Percentiles rank a stretch among this genome's conserved stretches.
Evolutionary conservation across 2,113 vertebrate species (phyloP).

Genomic region (Cepphus grylle): DNA sequence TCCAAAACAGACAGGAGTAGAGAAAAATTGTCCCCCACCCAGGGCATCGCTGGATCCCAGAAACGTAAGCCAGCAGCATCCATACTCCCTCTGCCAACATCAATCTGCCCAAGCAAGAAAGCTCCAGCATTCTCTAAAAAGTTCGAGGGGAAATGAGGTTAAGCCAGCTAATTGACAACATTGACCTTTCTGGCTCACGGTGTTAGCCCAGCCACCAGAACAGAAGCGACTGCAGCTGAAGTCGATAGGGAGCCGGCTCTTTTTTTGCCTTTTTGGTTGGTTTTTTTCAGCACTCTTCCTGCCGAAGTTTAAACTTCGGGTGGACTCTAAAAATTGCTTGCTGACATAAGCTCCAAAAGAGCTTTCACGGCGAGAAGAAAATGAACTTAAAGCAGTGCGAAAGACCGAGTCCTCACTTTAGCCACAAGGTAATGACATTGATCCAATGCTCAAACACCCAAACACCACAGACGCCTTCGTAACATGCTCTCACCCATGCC

Average conservation of each 20-base stretch:
- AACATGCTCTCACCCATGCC: not conserved
- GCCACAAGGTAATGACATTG: not conserved
- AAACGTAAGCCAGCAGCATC: not conserved
- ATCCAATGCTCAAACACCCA: not conserved
- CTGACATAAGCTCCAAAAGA: not conserved
- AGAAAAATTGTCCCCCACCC: not conserved
- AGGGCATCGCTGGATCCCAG: not conserved
- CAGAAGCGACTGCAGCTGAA: slow-evolving; percentile 36
- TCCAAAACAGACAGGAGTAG: not conserved
- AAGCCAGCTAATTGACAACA: slow-evolving; percentile 57
- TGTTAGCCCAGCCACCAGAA: slow-evolving; percentile 16
- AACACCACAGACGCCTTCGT: not conserved
- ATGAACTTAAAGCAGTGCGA: not conserved
- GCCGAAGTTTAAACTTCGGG: not conserved
- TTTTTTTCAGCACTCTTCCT: not conserved
- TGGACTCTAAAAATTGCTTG: not conserved
- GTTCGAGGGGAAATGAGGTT: slow-evolving; percentile 46
- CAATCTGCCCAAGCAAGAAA: not conserved
- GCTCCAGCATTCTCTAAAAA: not conserved
- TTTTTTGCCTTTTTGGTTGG: not conserved
- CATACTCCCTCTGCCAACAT: not conserved
- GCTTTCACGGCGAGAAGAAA: not conserved
- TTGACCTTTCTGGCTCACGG: slow-evolving; percentile 40
- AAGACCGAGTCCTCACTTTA: not conserved
- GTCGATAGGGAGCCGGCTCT: not conserved